Conservation (phyloP, 2,113 vertebrate genomes). For the Cacatua alba region DNA sequence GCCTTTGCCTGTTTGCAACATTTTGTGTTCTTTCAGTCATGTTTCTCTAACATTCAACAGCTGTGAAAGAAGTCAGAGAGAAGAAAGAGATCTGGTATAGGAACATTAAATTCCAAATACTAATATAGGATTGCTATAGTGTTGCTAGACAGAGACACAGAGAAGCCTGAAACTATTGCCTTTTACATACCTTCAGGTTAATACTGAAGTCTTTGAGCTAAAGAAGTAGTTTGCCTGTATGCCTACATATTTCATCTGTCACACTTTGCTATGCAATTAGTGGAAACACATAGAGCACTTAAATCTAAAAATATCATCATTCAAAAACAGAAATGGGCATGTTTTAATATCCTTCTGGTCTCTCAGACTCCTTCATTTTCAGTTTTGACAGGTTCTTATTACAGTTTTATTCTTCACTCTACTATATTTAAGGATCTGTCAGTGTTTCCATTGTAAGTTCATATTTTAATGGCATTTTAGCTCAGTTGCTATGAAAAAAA, state of each 20-base stretch:
- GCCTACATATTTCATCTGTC: background rate
- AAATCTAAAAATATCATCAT: background rate
- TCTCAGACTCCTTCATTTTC: background rate
- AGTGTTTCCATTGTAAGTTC: background rate
- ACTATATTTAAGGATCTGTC: background rate
- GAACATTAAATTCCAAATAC: background rate
- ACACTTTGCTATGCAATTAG: background rate
- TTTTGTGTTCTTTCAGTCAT: background rate
- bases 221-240: background rate
- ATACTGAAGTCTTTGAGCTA: background rate
- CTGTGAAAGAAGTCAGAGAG: background rate
- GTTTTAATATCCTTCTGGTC: background rate
- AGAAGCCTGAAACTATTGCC: background rate
- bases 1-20: background rate
- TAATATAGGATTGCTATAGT: background rate
- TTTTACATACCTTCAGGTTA: background rate
- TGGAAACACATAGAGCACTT: background rate
- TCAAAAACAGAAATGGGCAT: background rate
- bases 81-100: background rate
- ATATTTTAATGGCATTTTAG: background rate
- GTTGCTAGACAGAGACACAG: background rate
- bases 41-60: background rate
- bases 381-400: constrained; percentile 28
- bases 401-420: background rate
- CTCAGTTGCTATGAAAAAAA: background rate